phyloP scores from a whole-genome alignment of 1,140 invertebrate genomes.

The Diachasma alloeum region DNA sequence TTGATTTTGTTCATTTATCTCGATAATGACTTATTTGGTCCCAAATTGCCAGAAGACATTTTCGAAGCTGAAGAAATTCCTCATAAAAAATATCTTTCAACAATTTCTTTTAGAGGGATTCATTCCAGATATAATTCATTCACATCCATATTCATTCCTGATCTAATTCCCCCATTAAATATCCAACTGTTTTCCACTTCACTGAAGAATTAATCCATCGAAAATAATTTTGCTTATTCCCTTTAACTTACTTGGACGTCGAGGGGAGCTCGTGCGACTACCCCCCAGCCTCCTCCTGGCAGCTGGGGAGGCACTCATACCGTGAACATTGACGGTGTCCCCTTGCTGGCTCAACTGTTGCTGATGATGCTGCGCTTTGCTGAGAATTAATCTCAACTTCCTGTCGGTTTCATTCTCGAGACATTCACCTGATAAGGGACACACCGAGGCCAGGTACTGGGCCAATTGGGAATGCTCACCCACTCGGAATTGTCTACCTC shows the following conservation, averaged over 20 bases:
- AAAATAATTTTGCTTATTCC: not conserved
- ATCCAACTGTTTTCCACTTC: not conserved
- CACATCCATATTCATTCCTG: no score
- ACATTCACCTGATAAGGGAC: slow-evolving; percentile 77
- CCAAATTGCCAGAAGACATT: no score
- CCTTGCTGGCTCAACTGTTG: slow-evolving; percentile 78
- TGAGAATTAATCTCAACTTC: slow-evolving; percentile 83
- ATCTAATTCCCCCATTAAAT: no score
- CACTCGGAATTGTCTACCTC: slow-evolving; percentile 84
- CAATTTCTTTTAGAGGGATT: no score
- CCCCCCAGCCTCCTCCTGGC: slow-evolving; percentile 56
- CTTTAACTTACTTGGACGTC: slow-evolving; percentile 69
- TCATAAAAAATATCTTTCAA: no score
- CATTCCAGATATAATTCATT: no score
- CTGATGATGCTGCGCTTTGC: slow-evolving; percentile 90
- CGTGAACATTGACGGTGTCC: slow-evolving; percentile 60
- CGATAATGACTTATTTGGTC: no score
- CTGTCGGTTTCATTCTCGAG: slow-evolving; percentile 86
- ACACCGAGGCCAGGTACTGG: slow-evolving; percentile 82
- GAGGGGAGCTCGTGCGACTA: slow-evolving; percentile 67
- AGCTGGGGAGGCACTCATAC: slow-evolving; percentile 59
- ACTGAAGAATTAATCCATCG: not conserved
- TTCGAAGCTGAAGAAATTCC: no score
- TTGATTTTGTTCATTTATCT: no score
- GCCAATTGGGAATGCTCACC: slow-evolving; percentile 85